These are phyloP conservation scores for Aramus guarauna DNA, from an alignment of 2,113 vertebrate genomes.

Conservation along the genomic window DNA sequence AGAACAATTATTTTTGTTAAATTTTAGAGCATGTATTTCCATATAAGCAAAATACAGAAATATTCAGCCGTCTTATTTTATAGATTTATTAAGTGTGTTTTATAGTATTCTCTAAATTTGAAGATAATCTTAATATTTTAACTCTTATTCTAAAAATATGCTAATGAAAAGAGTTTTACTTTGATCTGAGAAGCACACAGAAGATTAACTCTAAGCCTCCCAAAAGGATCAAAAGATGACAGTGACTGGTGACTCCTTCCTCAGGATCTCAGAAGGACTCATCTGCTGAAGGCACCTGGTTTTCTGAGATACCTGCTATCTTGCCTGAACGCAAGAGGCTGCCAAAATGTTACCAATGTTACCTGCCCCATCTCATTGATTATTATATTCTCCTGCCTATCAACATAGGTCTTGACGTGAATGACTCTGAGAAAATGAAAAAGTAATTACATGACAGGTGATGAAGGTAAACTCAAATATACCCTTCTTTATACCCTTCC, in stretches of 20 bases:
- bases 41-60: conserved; percentile 20
- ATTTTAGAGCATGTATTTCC: conserved; percentile 12
- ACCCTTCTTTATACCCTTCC: neutral
- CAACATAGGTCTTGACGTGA: neutral
- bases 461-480: neutral
- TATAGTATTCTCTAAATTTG: conserved; percentile 31
- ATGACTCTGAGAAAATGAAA: neutral
- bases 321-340: neutral
- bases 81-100: conserved; percentile 32
- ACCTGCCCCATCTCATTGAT: neutral
- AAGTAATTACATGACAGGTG: neutral
- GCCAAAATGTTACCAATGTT: neutral
- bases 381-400: neutral
- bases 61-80: conserved; percentile 28
- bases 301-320: neutral
- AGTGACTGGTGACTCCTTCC: neutral
- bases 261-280: neutral
- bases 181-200: neutral
- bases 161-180: neutral
- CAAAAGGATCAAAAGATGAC: neutral
- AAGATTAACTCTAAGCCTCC: conserved; percentile 7
- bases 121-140: conserved; percentile 9
- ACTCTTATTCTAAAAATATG: neutral
- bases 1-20: conserved; percentile 30
- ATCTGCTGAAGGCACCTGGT: neutral